These are phyloP conservation scores for Poeciliopsis gracilis DNA, from an alignment of 2,797 vertebrate genomes.

Conservation along the genomic window DNA sequence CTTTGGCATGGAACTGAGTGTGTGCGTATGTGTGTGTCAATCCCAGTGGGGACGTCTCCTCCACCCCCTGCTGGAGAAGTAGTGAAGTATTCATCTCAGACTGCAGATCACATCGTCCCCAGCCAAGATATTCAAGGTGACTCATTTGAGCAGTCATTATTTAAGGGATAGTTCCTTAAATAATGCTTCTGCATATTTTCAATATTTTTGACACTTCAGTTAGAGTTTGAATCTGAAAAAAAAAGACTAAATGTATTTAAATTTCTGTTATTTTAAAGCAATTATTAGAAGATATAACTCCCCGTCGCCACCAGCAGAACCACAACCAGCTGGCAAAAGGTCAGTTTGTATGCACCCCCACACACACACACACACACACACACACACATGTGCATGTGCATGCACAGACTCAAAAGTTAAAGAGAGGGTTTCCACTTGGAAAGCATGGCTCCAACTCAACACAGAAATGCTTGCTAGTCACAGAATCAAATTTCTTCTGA, in stretches of 20 bases:
- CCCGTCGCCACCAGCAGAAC: slow-evolving; percentile 59
- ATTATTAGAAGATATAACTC: slow-evolving; percentile 93
- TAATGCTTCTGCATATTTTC: neutral
- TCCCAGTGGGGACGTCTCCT: slow-evolving; percentile 68
- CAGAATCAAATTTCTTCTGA: neutral
- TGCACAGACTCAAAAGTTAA: neutral
- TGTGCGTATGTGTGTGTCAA: slow-evolving; percentile 47
- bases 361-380: neutral
- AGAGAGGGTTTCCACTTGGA: neutral
- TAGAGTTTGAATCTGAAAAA: neutral
- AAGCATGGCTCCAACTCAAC: neutral
- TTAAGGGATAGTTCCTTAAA: neutral
- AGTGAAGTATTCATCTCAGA: slow-evolving; percentile 82
- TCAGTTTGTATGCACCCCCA: slow-evolving; percentile 40
- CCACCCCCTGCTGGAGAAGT: slow-evolving; percentile 79
- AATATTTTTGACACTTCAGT: neutral
- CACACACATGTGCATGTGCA: neutral
- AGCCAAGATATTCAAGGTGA: slow-evolving; percentile 88
- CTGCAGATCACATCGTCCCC: slow-evolving; percentile 84
- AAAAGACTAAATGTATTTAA: neutral
- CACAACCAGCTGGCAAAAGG: slow-evolving; percentile 69
- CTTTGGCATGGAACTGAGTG: slow-evolving; percentile 22
- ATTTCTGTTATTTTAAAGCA: slow-evolving; percentile 60
- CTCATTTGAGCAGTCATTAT: neutral
- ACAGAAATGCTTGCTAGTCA: neutral